A percentile compares a stretch with the other conserved stretches of the same genome.
phyloP scores from a whole-genome alignment of 2,888 invertebrate genomes.

The Drosophila setosimentum region DNA sequence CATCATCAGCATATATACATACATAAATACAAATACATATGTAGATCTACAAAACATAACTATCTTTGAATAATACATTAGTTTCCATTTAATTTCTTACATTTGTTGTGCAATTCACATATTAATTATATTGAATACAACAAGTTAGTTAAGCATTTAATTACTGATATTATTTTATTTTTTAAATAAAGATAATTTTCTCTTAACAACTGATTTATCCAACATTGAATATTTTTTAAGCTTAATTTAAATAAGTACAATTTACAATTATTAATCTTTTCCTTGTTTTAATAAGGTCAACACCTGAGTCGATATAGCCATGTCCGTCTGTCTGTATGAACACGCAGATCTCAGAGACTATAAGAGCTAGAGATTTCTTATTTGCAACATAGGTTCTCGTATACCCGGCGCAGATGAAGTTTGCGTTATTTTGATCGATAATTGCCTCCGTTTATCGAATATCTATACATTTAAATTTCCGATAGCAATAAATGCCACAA shows the following conservation, averaged over 20 bases:
- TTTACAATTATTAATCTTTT: neutral
- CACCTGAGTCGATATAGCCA: no score
- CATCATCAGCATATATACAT: slow-evolving; percentile 6
- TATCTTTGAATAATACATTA: neutral
- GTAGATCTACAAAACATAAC: slow-evolving; percentile 16
- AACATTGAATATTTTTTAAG: neutral
- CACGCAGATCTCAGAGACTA: no score
- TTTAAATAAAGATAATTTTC: neutral
- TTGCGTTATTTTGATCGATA: no score
- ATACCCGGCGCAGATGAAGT: no score
- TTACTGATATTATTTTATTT: neutral
- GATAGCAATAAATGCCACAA: no score
- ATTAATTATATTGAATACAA: neutral
- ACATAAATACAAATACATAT: neutral
- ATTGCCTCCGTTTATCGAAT: no score
- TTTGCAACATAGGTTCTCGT: no score
- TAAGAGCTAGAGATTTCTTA: no score
- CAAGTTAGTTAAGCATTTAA: no score
- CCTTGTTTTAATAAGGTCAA: no score
- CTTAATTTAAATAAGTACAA: neutral
- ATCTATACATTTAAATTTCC: no score
- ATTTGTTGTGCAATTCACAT: neutral
- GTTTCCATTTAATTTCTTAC: neutral
- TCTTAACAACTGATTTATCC: neutral
- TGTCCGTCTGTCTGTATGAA: no score